A percentile compares a stretch with the other conserved stretches of the same genome.
phyloP scores from a whole-genome alignment of 1,140 invertebrate genomes.

The Meloidogyne exigua region DNA sequence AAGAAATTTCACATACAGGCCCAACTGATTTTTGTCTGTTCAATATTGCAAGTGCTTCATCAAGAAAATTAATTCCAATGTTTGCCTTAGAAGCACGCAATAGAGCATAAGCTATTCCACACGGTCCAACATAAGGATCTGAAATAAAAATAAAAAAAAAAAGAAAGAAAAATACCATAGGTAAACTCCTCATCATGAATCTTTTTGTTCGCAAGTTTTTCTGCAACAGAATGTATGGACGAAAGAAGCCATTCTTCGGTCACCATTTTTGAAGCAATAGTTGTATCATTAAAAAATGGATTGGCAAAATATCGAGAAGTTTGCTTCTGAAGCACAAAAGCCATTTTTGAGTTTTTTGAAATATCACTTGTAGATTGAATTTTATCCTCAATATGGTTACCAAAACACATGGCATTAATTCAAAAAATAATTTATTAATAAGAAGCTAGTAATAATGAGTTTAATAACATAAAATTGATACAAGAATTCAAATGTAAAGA shows the following conservation, averaged over 20 bases:
- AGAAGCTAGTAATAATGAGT: too few species aligned
- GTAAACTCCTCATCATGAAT: background rate
- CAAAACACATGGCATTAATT: background rate
- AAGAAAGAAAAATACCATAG: slow-evolving; percentile 15
- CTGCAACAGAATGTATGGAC: background rate
- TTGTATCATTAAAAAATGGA: slow-evolving; percentile 1
- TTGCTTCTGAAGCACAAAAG: background rate
- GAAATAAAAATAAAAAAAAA: background rate
- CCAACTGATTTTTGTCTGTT: background rate
- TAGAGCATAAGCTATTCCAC: slow-evolving; percentile 31
- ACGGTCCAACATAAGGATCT: slow-evolving; percentile 32
- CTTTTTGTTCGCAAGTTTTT: background rate
- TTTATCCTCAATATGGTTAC: background rate
- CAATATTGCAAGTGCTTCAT: slow-evolving; percentile 21
- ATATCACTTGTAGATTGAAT: background rate
- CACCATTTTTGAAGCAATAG: background rate
- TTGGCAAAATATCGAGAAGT: slow-evolving; percentile 8
- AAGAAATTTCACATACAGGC: slow-evolving; percentile 4
- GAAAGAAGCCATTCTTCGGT: slow-evolving; percentile 14
- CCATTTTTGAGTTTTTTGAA: background rate
- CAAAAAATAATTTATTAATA: too few species aligned
- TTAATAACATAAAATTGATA: too few species aligned
- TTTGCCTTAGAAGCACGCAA: slow-evolving; percentile 8
- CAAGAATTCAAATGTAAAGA: too few species aligned
- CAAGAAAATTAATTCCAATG: background rate